A percentile compares a stretch with the other conserved stretches of the same genome.
Evolutionary conservation across 2,888 invertebrate species (phyloP).

Genomic region (Meloe dianella): DNA sequence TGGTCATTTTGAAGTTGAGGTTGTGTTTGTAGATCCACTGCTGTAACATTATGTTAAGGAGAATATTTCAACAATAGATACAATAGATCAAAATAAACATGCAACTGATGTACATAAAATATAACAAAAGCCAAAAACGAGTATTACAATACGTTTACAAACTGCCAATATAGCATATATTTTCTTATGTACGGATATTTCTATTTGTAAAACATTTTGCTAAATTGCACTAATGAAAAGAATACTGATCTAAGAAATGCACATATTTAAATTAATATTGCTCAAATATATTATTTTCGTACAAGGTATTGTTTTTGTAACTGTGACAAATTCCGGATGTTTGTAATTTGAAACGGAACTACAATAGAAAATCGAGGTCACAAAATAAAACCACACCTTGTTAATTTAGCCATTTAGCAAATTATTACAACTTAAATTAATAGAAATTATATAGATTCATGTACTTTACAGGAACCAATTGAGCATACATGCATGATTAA

Average conservation of each 20-base stretch:
- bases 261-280: constrained; percentile 4
- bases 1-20: constrained; percentile 80
- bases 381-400: constrained; percentile 11
- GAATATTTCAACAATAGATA: constrained; percentile 14
- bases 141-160: neutral
- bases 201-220: constrained; percentile 9
- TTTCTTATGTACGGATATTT: too few species aligned
- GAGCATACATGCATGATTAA: neutral
- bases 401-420: constrained; percentile 6
- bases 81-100: constrained; percentile 13
- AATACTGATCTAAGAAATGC: constrained; percentile 11
- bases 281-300: neutral
- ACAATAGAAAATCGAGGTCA: neutral
- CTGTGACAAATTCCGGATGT: neutral
- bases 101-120: constrained; percentile 16
- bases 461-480: neutral
- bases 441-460: neutral
- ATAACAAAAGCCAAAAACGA: constrained; percentile 1
- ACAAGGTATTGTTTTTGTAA: constrained; percentile 5
- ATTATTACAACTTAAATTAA: neutral
- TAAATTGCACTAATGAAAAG: neutral
- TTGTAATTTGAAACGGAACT: constrained; percentile 4
- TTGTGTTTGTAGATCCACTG: constrained; percentile 84
- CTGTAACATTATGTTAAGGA: constrained; percentile 59
- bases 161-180: neutral